These are phyloP conservation scores for Bombus ignitus DNA, from an alignment of 1,140 invertebrate species.

Conservation along the genomic window DNA sequence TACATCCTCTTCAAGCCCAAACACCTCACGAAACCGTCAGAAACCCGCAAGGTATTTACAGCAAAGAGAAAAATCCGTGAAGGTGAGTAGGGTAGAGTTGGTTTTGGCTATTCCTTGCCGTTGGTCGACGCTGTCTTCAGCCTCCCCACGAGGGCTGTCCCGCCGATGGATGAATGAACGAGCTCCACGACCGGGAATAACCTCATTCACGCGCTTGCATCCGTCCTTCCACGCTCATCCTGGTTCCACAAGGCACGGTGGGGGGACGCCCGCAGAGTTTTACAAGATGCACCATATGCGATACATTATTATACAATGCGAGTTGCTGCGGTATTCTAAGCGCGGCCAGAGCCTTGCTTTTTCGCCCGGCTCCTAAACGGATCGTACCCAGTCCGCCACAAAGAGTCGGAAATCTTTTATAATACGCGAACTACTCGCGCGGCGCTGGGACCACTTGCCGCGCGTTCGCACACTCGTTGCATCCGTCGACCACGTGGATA, in stretches of 20 bases:
- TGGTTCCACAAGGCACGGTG: slow-evolving; percentile 7
- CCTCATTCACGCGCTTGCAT: slow-evolving; percentile 77
- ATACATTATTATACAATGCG: slow-evolving; percentile 81
- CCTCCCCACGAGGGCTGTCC: slow-evolving; percentile 34
- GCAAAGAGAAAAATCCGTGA: neutral
- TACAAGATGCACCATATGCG: slow-evolving; percentile 82
- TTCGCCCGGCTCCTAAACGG: slow-evolving; percentile 40
- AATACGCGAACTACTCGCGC: slow-evolving; percentile 40
- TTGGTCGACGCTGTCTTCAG: slow-evolving; percentile 43
- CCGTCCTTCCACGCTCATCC: slow-evolving; percentile 48
- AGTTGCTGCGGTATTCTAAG: slow-evolving; percentile 68
- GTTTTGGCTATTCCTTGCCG: slow-evolving; percentile 55
- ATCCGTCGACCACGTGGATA: slow-evolving; percentile 67
- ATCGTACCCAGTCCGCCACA: slow-evolving; percentile 67
- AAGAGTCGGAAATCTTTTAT: slow-evolving; percentile 81
- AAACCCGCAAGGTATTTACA: neutral
- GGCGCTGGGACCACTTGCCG: slow-evolving; percentile 76
- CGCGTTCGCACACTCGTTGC: slow-evolving; percentile 78
- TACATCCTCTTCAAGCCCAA: neutral
- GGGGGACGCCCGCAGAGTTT: slow-evolving; percentile 79
- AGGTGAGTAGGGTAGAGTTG: slow-evolving; percentile 3
- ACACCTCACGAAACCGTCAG: neutral
- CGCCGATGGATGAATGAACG: slow-evolving; percentile 70
- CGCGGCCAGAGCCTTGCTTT: slow-evolving; percentile 20
- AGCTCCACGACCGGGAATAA: slow-evolving; percentile 73